Evolutionary conservation across 2,888 invertebrate species (phyloP).

Genomic region (Limnephilus lunatus): DNA sequence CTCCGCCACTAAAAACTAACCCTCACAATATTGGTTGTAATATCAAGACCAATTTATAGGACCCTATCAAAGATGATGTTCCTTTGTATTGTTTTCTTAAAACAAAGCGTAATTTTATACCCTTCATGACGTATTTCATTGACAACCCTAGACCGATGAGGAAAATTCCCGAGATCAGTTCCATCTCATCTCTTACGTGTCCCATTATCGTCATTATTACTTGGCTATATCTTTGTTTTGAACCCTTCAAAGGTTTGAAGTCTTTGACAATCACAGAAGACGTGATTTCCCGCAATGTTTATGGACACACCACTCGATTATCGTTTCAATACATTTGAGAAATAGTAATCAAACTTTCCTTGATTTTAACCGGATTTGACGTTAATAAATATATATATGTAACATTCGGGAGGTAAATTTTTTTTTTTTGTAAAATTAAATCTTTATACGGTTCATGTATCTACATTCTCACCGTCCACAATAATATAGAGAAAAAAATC

Average conservation of each 20-base stretch:
- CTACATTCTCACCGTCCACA: no score
- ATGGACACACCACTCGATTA: not conserved
- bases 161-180: constrained; percentile 55
- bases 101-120: constrained; percentile 18
- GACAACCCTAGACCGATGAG: constrained; percentile 45
- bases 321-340: not conserved
- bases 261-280: constrained; percentile 10
- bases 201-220: constrained; percentile 56
- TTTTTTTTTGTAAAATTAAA: no score
- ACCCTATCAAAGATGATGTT: not conserved
- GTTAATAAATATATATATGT: not conserved
- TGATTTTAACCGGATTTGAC: not conserved
- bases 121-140: not conserved
- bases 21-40: no score
- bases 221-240: constrained; percentile 20
- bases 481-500: no score
- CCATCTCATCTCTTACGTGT: constrained; percentile 61
- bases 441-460: no score
- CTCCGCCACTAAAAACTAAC: not conserved
- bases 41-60: not conserved
- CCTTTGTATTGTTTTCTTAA: not conserved
- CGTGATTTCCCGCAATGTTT: not conserved
- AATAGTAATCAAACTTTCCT: not conserved
- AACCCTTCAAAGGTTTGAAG: constrained; percentile 4
- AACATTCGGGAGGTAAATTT: no score